Evolutionary conservation across 2,797 vertebrate species (phyloP), one percentile per base, ranked within the genome.

Genomic region (Alosa sapidissima): DNA sequence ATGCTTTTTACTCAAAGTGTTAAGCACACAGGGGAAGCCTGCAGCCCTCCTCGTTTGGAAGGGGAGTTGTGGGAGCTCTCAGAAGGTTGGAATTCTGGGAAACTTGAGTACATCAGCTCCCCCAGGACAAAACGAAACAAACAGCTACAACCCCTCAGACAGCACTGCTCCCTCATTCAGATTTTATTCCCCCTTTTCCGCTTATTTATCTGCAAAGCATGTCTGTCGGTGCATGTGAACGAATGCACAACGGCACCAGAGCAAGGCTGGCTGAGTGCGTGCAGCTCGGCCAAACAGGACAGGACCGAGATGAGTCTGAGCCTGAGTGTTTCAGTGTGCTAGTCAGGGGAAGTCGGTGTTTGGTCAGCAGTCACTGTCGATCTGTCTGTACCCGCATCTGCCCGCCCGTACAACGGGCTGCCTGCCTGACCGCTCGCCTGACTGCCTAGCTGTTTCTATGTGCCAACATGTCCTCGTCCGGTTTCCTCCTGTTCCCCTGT

Each of bases 371-470:
- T 65, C 62, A 65, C 62, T 33, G 24, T 33, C 28, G 62, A 65
- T 33, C 24, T 33, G 62, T 33, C 62, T 65, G 24, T 65, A 65
- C 68, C 68, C 41, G 36, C 68, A 14, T 75, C 68, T 16, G 28
- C 51, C 51, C 51, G 51, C 51, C 51, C 51, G 9, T 16, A 54
- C 16, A 54, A 16, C 16, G 9, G 52, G 9, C 52, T 5, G 7
- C 11, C 11, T 14, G 51, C 49, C 49, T 51, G 49, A 41, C 41
- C 41, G 41, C 4, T 41, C 41, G 16, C 33, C 36, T 88, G 85
- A 81, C 68, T 83, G 83, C 83, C 72, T 7, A 21, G 19, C 60
- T 58, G 55, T 47, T 84, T 36, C 24, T 84, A 58, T 33, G 62
- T 78, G 55, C 81, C 24, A 33, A 85, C 81, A 41, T 28, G 33